Base-by-base conservation (phyloP, 2,888 invertebrate genomes). In the Lymantria monacha region DNA sequence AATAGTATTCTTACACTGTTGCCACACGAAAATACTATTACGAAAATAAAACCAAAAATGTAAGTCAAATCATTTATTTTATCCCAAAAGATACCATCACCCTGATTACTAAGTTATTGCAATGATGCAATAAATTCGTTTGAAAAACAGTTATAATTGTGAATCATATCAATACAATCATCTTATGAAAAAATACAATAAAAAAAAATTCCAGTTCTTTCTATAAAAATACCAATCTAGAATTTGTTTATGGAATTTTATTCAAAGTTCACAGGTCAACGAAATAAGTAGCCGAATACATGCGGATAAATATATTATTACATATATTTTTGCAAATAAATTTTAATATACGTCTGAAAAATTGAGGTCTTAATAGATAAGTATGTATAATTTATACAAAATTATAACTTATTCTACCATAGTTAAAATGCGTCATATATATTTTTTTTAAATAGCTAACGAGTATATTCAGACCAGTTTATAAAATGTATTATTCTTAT, bases 1-100 rank as follows among this genome's bases (percentile, higher is more conserved):
- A 3, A 22, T 22, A 3, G 22, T 22, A 22, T 22, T 22, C 22
- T 22, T 22, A 22, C 22, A 3, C 33, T 8, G 33, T 10, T 8
- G 7, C 33, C 33, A 33, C 10, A 33, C 33, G 9, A 8, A 3
- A 7, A 22, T 5, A 22, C 22, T 22, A 22, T 33, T 1, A 33
- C 2, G 10, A 15, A 15, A 22, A 15, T 37, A 38, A 38, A n/a
- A 38, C 0, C n/a, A 3, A 15, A 37, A 13, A 48, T 22, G 5
- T 42, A 9, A n/a, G 41, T 57, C 51, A 51, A 44, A 52, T 51
- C 42, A 43, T 76, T 79, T 78, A 78, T 70, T 73, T 53, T 51
- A 53, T 61, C 69, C 81, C 79, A 74, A 79, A 73, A 79, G 62
- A 77, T 73, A 78, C 81, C 81, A 69, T 63, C 76, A 81, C 77